Conservation (phyloP, 2,113 vertebrate species). For the Anolis sagrei region DNA sequence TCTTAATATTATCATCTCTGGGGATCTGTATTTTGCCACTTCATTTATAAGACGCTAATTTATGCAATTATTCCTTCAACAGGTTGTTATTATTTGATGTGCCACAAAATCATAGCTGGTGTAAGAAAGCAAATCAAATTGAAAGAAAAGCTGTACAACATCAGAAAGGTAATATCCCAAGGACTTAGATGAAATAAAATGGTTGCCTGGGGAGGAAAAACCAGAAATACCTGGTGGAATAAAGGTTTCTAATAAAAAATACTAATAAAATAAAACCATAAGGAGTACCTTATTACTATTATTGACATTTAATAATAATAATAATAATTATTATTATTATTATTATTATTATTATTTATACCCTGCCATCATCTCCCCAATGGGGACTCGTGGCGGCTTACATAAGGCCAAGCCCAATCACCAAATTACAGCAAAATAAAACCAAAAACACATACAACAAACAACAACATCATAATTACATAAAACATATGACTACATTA, state of each 20-base stretch:
- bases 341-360: no score
- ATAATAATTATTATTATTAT: no score
- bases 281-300: no score
- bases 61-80: neutral
- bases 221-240: neutral
- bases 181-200: neutral
- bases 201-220: neutral
- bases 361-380: no score
- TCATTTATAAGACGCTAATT: neutral
- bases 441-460: no score
- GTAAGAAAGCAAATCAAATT: neutral
- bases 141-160: neutral
- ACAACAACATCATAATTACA: no score
- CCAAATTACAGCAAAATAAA: no score
- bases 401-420: no score
- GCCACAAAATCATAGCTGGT: accelerated
- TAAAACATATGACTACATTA: no score
- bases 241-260: neutral
- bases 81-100: neutral
- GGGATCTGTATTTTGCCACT: neutral
- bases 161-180: neutral
- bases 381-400: no score
- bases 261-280: neutral
- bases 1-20: neutral
- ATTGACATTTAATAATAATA: no score